A percentile compares a stretch with the other conserved stretches of the same genome.
Conservation (phyloP, 1,140 invertebrate genomes). For the Ditylenchus dipsaci region DNA sequence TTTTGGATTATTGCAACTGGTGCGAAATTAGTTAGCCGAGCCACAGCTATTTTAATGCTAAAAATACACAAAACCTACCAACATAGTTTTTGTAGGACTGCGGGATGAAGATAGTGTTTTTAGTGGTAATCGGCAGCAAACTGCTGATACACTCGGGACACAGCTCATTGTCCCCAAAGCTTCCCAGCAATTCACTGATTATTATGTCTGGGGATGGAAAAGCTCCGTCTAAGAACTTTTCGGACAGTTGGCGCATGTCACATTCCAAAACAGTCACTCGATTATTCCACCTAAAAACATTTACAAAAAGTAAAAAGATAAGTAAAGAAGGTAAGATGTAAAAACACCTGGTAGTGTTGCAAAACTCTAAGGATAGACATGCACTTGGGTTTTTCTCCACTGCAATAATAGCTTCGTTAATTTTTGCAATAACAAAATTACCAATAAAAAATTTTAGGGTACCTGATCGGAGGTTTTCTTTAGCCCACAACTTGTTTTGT, state of each 20-base stretch:
- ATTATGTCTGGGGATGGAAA: slow-evolving; percentile 73
- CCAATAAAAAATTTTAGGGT: too few relatives aligned
- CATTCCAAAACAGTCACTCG: slow-evolving; percentile 72
- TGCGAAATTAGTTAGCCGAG: too few relatives aligned
- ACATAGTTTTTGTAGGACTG: slow-evolving; percentile 39
- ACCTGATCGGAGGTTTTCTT: too few relatives aligned
- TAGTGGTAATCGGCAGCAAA: slow-evolving; percentile 62
- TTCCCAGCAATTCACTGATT: slow-evolving; percentile 83
- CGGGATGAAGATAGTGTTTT: slow-evolving; percentile 46
- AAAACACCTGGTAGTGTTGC: slow-evolving; percentile 35
- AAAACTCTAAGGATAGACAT: slow-evolving; percentile 70
- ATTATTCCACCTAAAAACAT: slow-evolving; percentile 54
- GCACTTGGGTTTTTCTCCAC: slow-evolving; percentile 98
- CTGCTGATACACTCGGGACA: slow-evolving; percentile 97
- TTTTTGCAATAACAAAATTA: too few relatives aligned
- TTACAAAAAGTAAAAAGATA: neutral
- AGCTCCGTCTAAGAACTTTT: slow-evolving; percentile 1
- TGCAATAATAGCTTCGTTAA: slow-evolving; percentile 37
- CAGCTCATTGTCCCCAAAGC: slow-evolving; percentile 97
- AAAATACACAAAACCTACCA: slow-evolving; percentile 19
- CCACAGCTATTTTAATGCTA: neutral
- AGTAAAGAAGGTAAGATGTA: slow-evolving; percentile 11
- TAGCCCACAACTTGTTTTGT: too few relatives aligned
- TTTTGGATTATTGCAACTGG: too few relatives aligned
- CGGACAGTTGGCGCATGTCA: slow-evolving; percentile 81